Evolutionary conservation across 2,113 vertebrate species (phyloP), one percentile per base, ranked within the genome.

Genomic region (Mixornis gularis): DNA sequence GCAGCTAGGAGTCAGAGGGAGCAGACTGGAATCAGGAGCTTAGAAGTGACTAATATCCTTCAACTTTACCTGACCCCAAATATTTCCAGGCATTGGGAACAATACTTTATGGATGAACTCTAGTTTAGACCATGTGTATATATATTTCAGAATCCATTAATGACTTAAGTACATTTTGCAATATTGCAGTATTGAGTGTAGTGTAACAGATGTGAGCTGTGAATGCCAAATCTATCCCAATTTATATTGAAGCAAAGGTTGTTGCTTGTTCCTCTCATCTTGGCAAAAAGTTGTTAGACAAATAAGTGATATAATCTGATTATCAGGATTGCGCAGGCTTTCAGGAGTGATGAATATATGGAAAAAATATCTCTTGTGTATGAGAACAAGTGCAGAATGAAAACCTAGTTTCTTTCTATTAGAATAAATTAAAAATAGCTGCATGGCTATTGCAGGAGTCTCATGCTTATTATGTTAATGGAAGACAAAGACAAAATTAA

Each of bases 351-450:
- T 62, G 70, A 88, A 65, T 81, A 40, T 11, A 10, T 49, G 80
- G 46, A 29, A 79, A 53, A 95, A 58, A 49, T 5, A 44, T 20
- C 52, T 58, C 58, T 63, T 81, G 16, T 58, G 30, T 87, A 46
- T 51, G 59, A 52, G 55, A 94, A 55, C 51, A 90, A 94, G 41
- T 48, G 41, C 34, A 65, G 30, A 36, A 62, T 32, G 20, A 70
- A 85, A 79, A 89, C 22, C 13, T 48, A 30, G 34, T 59, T 85
- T 38, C 12, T 90, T 86, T 86, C 40, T 79, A 6, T 40, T 76
- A 46, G n/a, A 89, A 65, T 70, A 73, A 89, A 92, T 91, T 87
- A 70, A 93, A 90, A 95, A 79, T 53, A 92, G 29, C 58, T 76
- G 44, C 32, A 22, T 1, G 5, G 73, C 36, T 85, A 81, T 76